Conservation (phyloP, 2,113 vertebrate genomes). For the Syngnathoides biaculeatus region DNA sequence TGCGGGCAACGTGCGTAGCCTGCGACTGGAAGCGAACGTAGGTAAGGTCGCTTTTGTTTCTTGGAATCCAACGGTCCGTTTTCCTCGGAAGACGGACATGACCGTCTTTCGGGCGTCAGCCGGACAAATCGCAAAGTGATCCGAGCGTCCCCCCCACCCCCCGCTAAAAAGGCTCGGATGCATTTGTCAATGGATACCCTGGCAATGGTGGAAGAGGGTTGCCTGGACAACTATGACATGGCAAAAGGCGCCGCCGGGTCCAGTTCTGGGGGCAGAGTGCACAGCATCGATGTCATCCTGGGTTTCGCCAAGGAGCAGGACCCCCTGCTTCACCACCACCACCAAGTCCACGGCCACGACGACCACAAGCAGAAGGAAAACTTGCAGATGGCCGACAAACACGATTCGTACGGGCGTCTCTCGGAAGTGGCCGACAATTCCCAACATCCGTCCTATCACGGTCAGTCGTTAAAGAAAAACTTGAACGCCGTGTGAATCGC, state of each 20-base stretch:
- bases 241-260: conserved; percentile 69
- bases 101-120: conserved; percentile 9
- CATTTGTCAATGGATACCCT: conserved; percentile 77
- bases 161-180: conserved; percentile 60
- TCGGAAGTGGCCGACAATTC: conserved; percentile 54
- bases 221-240: conserved; percentile 75
- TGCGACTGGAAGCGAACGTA: conserved; percentile 12
- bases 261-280: conserved; percentile 62
- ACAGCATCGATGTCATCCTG: conserved; percentile 78
- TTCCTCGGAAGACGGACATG: conserved; percentile 36
- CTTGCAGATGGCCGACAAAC: conserved; percentile 47
- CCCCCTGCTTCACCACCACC: conserved; percentile 69
- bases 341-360: conserved; percentile 21
- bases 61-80: neutral
- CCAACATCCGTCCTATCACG: conserved; percentile 54
- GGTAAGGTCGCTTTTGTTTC: conserved; percentile 39
- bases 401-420: conserved; percentile 61
- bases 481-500: neutral
- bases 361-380: conserved; percentile 52
- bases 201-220: conserved; percentile 74
- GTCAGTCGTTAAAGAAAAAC: conserved; percentile 54
- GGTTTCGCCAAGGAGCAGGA: conserved; percentile 80
- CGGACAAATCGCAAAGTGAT: neutral
- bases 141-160: neutral
- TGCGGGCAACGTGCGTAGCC: conserved; percentile 31